These are phyloP conservation scores for Hylaeus anthracinus DNA, from an alignment of 1,140 invertebrate genomes.

Conservation along the genomic window DNA sequence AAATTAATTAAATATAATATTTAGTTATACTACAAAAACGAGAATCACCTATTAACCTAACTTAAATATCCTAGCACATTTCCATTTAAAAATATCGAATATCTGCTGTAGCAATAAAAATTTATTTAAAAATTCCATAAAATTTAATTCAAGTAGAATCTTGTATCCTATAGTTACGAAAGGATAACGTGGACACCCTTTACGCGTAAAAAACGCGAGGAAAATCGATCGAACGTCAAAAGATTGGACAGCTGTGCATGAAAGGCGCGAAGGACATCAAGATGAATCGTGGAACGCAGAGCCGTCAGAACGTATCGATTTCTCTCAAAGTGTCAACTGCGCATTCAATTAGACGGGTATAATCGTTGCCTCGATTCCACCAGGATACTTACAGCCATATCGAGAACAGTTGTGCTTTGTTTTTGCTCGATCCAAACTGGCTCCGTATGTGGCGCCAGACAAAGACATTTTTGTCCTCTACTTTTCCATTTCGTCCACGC, in stretches of 20 bases:
- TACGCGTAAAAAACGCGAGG: not conserved
- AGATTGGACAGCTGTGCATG: not conserved
- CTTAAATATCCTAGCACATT: no score
- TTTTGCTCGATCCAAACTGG: not conserved
- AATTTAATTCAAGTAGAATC: no score
- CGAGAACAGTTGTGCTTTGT: slow-evolving; percentile 38
- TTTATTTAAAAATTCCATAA: no score
- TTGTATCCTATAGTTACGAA: no score
- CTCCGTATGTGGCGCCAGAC: not conserved
- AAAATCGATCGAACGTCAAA: slow-evolving; percentile 13
- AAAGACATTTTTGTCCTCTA: slow-evolving; percentile 24
- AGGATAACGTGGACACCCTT: not conserved
- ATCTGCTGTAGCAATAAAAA: no score
- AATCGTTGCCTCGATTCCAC: slow-evolving; percentile 14
- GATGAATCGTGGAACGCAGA: slow-evolving; percentile 9
- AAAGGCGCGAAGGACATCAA: slow-evolving; percentile 17
- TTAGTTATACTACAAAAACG: no score
- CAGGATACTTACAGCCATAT: not conserved
- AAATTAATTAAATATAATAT: no score
- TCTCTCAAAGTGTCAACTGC: slow-evolving; percentile 43
- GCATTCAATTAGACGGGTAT: slow-evolving; percentile 34
- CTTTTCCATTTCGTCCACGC: not conserved
- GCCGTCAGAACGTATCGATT: slow-evolving; percentile 21
- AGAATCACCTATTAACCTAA: no score
- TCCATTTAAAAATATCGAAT: no score